Conservation (phyloP, 2,113 vertebrate species). For the Pithys albifrons region DNA sequence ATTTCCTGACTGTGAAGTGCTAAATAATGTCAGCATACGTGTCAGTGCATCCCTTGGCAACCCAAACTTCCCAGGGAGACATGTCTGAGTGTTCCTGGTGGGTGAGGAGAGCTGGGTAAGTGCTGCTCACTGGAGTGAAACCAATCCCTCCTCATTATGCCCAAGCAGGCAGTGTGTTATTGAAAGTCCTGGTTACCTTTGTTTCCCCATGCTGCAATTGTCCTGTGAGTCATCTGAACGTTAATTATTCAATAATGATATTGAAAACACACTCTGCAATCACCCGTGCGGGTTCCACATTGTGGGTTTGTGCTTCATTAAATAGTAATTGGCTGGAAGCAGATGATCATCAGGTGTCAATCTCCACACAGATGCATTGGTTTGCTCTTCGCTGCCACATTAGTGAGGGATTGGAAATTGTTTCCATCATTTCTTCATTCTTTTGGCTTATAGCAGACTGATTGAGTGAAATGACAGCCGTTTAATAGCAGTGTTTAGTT, state of each 20-base stretch:
- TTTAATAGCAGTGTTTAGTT: slow-evolving; percentile 9
- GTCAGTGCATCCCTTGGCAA: not conserved
- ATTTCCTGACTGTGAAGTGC: not conserved
- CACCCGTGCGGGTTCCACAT: slow-evolving; percentile 22
- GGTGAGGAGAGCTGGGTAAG: not conserved
- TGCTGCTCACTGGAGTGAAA: not conserved
- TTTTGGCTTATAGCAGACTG: slow-evolving; percentile 4
- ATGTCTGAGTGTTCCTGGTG: not conserved
- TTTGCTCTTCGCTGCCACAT: slow-evolving; percentile 49
- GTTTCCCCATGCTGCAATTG: slow-evolving; percentile 8
- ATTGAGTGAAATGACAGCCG: not conserved
- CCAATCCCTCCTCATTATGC: slow-evolving; percentile 15
- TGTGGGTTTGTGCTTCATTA: slow-evolving; percentile 69
- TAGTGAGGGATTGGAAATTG: slow-evolving; percentile 52
- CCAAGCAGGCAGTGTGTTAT: slow-evolving; percentile 7
- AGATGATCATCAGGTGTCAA: slow-evolving; percentile 58
- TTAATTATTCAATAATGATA: slow-evolving; percentile 57
- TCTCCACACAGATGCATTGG: slow-evolving; percentile 24
- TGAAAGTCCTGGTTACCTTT: slow-evolving; percentile 29
- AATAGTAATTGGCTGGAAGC: slow-evolving; percentile 68
- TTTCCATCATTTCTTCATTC: slow-evolving; percentile 4
- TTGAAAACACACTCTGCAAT: slow-evolving; percentile 34
- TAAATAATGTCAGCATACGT: not conserved
- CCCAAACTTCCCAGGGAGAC: not conserved
- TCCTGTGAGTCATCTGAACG: slow-evolving; percentile 37